These are phyloP conservation scores for Melitaea athalia DNA, from an alignment of 2,888 invertebrate species.

Conservation along the genomic window DNA sequence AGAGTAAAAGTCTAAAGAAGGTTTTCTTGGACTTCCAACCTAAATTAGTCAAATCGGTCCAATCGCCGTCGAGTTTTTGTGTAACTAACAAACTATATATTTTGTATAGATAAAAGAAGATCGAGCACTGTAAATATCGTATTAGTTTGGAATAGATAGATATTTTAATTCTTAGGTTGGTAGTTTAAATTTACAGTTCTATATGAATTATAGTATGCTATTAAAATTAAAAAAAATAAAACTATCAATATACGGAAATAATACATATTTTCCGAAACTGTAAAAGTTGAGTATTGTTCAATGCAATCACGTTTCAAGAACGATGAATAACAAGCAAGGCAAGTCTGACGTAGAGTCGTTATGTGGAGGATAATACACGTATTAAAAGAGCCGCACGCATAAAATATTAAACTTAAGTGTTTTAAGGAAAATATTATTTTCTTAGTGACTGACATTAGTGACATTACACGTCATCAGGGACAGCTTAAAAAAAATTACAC, in stretches of 20 bases:
- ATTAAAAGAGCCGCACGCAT: conserved; percentile 11
- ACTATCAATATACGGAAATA: conserved; percentile 2
- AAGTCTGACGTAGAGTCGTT: conserved; percentile 14
- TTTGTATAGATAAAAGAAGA: no score
- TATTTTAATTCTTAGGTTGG: no score
- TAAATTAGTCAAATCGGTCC: no score
- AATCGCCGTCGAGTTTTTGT: no score
- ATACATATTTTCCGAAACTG: conserved; percentile 6
- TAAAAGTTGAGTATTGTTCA: background rate
- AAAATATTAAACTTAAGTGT: conserved; percentile 6
- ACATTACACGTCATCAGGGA: background rate
- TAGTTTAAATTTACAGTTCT: no score
- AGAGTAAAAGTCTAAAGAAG: no score
- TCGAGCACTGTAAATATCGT: no score
- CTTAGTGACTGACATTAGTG: conserved; percentile 12
- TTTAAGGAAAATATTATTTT: conserved; percentile 18
- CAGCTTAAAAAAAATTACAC: no score
- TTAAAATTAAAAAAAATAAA: background rate
- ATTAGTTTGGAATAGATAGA: no score
- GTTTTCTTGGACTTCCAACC: no score
- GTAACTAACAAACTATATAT: no score
- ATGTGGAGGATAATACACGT: conserved; percentile 20
- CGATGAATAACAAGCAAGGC: conserved; percentile 25
- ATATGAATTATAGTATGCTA: no score
- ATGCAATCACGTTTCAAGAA: conserved; percentile 20